These are phyloP conservation scores for Chrosomus eos DNA, from an alignment of 2,797 vertebrate genomes.

Conservation along the genomic window DNA sequence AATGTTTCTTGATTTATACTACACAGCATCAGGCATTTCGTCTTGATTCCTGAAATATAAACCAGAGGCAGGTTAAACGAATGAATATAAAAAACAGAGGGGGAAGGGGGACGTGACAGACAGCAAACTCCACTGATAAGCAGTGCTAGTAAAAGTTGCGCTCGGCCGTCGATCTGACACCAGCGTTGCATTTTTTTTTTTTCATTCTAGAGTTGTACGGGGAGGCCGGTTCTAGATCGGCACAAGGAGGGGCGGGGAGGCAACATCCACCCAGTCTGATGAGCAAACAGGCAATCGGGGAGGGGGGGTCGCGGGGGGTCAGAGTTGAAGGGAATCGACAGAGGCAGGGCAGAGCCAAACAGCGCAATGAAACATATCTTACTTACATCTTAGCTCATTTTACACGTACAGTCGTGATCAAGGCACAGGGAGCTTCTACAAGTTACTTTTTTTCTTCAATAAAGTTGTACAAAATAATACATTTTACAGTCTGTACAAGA, in stretches of 20 bases:
- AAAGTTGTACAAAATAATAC: slow-evolving; percentile 92
- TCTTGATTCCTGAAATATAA: slow-evolving; percentile 81
- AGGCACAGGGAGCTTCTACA: slow-evolving; percentile 88
- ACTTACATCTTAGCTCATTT: slow-evolving; percentile 86
- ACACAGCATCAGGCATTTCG: slow-evolving; percentile 79
- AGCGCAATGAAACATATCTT: slow-evolving; percentile 86
- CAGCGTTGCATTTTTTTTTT: slow-evolving; percentile 7
- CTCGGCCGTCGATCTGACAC: slow-evolving; percentile 13
- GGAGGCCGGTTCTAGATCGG: slow-evolving; percentile 20
- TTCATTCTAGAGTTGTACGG: background rate
- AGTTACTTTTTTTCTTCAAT: slow-evolving; percentile 82
- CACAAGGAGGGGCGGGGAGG: background rate
- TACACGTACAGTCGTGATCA: slow-evolving; percentile 88
- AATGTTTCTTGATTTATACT: slow-evolving; percentile 77
- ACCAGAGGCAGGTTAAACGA: slow-evolving; percentile 70
- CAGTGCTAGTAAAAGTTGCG: slow-evolving; percentile 20
- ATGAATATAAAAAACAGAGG: slow-evolving; percentile 68
- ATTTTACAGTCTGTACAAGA: slow-evolving; percentile 91
- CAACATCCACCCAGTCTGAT: slow-evolving; percentile 53
- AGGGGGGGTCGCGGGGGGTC: background rate
- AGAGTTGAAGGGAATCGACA: slow-evolving; percentile 74
- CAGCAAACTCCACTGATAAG: slow-evolving; percentile 62
- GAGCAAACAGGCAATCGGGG: slow-evolving; percentile 59
- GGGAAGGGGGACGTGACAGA: slow-evolving; percentile 79
- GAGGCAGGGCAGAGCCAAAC: slow-evolving; percentile 83